These are phyloP conservation scores for Yponomeuta cagnagella DNA, from an alignment of 2,888 invertebrate genomes.

Conservation along the genomic window DNA sequence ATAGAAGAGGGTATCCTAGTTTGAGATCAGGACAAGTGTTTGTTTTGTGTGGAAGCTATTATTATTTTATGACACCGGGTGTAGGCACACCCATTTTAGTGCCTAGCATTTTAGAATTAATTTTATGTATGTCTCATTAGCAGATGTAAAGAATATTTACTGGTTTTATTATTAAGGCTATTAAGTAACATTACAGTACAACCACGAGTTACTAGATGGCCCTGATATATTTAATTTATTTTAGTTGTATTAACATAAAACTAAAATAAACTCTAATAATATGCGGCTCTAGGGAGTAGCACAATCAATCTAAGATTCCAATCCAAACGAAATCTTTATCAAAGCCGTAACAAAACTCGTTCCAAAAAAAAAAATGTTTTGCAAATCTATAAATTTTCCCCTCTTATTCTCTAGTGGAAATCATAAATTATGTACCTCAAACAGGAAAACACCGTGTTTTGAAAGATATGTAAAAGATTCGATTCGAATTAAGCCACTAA, in stretches of 20 bases:
- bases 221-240: no score
- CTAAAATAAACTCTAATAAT: neutral
- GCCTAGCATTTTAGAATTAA: no score
- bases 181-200: no score
- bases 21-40: no score
- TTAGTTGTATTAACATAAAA: neutral
- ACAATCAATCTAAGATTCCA: neutral
- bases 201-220: no score
- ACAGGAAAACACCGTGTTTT: conserved; percentile 1
- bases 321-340: neutral
- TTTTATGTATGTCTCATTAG: no score
- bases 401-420: neutral
- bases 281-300: neutral
- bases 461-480: neutral
- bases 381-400: neutral
- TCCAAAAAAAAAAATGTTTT: neutral
- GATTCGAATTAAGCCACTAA: neutral
- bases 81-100: no score
- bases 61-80: no score
- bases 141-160: no score
- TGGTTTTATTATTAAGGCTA: no score
- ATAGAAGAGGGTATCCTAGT: no score
- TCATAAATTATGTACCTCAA: neutral
- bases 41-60: no score
- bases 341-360: neutral